Evolutionary conservation across 2,797 vertebrate species (phyloP).

Genomic region (Acanthis flammea): DNA sequence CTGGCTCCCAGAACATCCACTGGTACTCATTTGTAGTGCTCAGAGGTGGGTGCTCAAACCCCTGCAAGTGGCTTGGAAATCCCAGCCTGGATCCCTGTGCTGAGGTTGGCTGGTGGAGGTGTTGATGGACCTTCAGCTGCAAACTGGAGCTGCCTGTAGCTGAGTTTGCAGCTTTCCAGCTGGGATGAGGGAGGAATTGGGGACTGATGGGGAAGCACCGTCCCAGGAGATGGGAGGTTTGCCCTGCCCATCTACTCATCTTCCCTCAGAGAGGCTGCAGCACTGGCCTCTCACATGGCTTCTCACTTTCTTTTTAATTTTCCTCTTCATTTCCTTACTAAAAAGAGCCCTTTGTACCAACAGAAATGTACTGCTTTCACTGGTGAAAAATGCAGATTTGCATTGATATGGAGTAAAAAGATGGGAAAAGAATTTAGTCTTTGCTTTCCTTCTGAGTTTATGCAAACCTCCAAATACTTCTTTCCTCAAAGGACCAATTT

Average conservation of each 20-base stretch:
- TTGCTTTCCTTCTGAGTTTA: neutral
- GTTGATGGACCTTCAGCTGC: neutral
- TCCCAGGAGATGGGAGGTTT: neutral
- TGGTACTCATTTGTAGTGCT: neutral
- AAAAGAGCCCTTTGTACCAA: neutral
- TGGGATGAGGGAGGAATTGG: neutral
- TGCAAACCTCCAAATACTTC: neutral
- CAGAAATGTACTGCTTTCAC: neutral
- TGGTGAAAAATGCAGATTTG: neutral
- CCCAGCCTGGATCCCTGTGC: fast-evolving
- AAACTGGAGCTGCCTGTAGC: neutral
- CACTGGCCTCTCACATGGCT: neutral
- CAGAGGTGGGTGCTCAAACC: fast-evolving
- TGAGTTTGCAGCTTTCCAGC: neutral
- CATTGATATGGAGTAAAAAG: neutral
- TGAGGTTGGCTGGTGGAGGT: neutral
- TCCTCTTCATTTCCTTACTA: neutral
- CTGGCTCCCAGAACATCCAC: fast-evolving
- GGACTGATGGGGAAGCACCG: fast-evolving
- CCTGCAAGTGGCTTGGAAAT: neutral
- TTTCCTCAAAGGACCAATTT: neutral
- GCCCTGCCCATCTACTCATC: neutral
- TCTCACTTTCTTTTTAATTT: neutral
- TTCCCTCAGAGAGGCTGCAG: neutral
- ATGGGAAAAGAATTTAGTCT: neutral